Percentiles rank a stretch among this genome's conserved stretches.
These are phyloP conservation scores for Amazona guildingii DNA, from an alignment of 2,113 vertebrate species.

Conservation along the genomic window DNA sequence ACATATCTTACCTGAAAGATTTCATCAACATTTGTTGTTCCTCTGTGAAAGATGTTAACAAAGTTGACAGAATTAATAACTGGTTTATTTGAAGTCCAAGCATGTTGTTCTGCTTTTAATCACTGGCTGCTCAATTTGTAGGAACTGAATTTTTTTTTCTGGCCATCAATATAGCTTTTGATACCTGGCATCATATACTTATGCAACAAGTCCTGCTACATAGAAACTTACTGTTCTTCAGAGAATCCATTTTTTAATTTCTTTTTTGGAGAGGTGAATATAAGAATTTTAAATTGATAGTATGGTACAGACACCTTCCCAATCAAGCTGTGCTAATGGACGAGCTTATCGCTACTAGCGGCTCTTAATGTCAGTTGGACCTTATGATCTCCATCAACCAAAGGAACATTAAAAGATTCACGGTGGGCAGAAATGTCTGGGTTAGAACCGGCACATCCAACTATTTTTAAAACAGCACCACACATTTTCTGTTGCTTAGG, in stretches of 20 bases:
- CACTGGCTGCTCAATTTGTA: neutral
- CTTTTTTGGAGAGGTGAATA: neutral
- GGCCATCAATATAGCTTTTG: neutral
- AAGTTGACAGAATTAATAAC: conserved; percentile 2
- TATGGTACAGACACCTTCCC: neutral
- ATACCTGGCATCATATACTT: neutral
- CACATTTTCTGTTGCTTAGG: neutral
- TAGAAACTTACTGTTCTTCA: neutral
- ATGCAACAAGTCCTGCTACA: neutral
- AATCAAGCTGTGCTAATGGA: neutral
- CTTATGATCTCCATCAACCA: neutral
- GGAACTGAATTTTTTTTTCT: neutral
- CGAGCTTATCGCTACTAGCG: neutral
- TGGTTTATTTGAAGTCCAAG: neutral
- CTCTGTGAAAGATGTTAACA: conserved; percentile 5
- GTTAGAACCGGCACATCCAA: neutral
- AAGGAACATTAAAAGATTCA: neutral
- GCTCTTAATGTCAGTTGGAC: neutral
- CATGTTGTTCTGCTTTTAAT: neutral
- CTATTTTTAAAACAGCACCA: neutral
- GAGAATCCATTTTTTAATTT: neutral
- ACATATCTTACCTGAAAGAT: conserved; percentile 50
- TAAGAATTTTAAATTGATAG: neutral
- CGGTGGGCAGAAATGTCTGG: neutral
- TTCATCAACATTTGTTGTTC: conserved; percentile 25